Percentiles rank a stretch among this genome's conserved stretches.
Evolutionary conservation across 2,888 invertebrate species (phyloP).

Genomic region (Gasteruption jaculator): DNA sequence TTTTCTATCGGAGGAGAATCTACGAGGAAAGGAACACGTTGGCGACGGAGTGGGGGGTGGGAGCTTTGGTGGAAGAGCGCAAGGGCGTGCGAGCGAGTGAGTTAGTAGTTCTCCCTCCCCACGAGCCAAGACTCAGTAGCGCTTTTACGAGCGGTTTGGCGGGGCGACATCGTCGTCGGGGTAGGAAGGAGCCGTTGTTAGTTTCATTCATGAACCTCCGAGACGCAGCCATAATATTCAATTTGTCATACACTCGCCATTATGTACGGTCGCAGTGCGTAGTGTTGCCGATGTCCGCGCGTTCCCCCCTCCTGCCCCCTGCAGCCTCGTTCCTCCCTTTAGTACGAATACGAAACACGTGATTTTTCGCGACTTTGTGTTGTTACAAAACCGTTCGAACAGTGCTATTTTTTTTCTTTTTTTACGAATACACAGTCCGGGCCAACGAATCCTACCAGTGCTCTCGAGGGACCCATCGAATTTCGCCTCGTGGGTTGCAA

Average conservation of each 20-base stretch:
- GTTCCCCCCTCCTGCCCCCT: slow-evolving; percentile 33
- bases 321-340: too few relatives aligned
- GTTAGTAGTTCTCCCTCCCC: slow-evolving; percentile 7
- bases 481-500: too few relatives aligned
- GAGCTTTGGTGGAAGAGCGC: too few relatives aligned
- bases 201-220: slow-evolving; percentile 49
- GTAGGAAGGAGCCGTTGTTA: slow-evolving; percentile 36
- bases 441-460: too few relatives aligned
- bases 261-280: slow-evolving; percentile 43
- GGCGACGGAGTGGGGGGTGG: too few relatives aligned
- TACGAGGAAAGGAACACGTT: too few relatives aligned
- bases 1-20: too few relatives aligned
- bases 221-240: slow-evolving; percentile 41
- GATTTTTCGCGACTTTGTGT: slow-evolving; percentile 30
- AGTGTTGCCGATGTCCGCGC: slow-evolving; percentile 45
- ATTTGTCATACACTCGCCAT: slow-evolving; percentile 45
- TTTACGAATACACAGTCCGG: too few relatives aligned
- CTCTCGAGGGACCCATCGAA: too few relatives aligned
- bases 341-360: slow-evolving; percentile 23
- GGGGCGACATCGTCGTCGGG: slow-evolving; percentile 26
- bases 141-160: slow-evolving; percentile 23
- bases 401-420: neutral
- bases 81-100: too few relatives aligned
- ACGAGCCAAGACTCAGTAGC: slow-evolving; percentile 14
- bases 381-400: slow-evolving; percentile 24